These are phyloP conservation scores for Alectoris magna DNA, from an alignment of 2,797 vertebrate genomes.

Conservation along the genomic window DNA sequence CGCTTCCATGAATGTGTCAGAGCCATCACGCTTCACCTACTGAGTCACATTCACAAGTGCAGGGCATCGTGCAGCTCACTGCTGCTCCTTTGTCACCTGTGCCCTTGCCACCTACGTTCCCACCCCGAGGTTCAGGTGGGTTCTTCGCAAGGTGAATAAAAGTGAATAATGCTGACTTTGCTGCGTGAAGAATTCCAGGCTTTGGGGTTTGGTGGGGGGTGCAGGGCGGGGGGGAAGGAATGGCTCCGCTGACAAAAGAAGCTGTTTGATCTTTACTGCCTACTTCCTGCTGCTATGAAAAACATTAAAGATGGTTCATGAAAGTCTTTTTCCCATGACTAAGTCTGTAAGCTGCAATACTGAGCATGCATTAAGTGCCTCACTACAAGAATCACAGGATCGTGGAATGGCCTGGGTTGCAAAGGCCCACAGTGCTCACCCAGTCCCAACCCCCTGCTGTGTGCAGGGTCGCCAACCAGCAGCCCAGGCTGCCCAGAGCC, in stretches of 20 bases:
- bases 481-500: too few species aligned
- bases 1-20: not conserved
- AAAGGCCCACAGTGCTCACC: too few species aligned
- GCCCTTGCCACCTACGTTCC: not conserved
- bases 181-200: not conserved
- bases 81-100: not conserved
- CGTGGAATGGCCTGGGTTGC: too few species aligned
- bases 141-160: conserved; percentile 34
- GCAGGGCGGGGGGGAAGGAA: not conserved
- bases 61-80: not conserved
- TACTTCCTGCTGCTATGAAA: conserved; percentile 12
- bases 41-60: not conserved
- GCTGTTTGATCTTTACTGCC: not conserved
- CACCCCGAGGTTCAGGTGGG: conserved; percentile 15
- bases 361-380: not conserved
- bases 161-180: conserved; percentile 14
- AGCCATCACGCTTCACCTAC: not conserved
- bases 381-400: not conserved
- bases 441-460: too few species aligned
- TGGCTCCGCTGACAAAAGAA: conserved; percentile 41
- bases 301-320: not conserved
- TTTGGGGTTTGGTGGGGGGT: not conserved
- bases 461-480: too few species aligned
- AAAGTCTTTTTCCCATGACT: not conserved
- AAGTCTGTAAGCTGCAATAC: not conserved